These are phyloP conservation scores for Eubucco bourcierii DNA, from an alignment of 2,113 vertebrate species.

Conservation along the genomic window DNA sequence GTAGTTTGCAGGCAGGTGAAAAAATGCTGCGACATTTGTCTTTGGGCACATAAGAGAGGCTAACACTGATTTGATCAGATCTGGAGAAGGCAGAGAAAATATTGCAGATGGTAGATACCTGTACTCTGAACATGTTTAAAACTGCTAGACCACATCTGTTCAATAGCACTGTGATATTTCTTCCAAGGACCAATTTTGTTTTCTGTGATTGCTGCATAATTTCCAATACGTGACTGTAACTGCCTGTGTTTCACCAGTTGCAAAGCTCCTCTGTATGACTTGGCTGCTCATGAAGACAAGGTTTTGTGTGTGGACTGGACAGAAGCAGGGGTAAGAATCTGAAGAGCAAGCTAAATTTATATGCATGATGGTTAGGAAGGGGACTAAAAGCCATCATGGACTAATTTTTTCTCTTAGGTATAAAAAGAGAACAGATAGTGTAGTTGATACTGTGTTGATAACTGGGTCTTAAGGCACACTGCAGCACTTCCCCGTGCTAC, in stretches of 20 bases:
- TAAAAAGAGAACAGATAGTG: neutral
- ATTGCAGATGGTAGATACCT: neutral
- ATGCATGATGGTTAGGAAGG: neutral
- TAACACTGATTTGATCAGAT: neutral
- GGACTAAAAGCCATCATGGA: neutral
- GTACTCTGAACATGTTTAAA: neutral
- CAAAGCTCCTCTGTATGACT: conserved; percentile 94
- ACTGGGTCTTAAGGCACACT: fast-evolving
- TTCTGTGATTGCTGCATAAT: neutral
- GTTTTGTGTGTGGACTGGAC: conserved; percentile 97
- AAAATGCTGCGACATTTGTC: neutral
- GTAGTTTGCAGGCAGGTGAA: neutral
- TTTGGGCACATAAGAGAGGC: neutral
- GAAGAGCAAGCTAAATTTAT: neutral
- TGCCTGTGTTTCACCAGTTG: conserved; percentile 76
- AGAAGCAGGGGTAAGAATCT: conserved; percentile 87
- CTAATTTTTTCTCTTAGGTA: neutral
- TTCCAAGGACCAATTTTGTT: neutral
- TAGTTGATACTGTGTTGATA: neutral
- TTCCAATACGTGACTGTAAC: neutral
- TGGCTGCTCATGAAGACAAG: conserved; percentile 97
- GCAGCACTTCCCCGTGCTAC: neutral
- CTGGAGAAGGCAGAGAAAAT: neutral
- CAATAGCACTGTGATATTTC: neutral
- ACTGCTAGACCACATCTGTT: neutral